Base-by-base conservation (phyloP, 2,888 invertebrate species). In the Caenorhabditis zanzibari region DNA sequence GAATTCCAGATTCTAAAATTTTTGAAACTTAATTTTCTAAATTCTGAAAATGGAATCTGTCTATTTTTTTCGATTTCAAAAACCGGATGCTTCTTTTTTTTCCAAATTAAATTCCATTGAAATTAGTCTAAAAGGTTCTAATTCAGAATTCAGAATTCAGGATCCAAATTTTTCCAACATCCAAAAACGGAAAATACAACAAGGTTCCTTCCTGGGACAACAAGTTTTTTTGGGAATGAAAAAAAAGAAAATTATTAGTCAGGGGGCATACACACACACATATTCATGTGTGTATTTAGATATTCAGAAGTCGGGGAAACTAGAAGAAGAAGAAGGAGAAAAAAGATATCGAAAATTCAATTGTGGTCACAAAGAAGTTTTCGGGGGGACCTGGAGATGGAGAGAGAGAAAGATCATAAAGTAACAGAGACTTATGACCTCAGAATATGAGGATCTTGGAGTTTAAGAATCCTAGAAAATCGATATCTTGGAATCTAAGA, bases 301-400 rank as follows among this genome's bases (percentile, higher is more conserved):
- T 38, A 61, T 61, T 61, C 61, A 61, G 41, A 41, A 38, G 38
- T 38, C 38, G 38, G 12, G 38, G 38, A 12, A 12, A 38, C 2
- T 2, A 12, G 38, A 32, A 32, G 32, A 32, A 32, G 38, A 38
- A 12, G 12, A 9, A 35, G 22, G 24, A 9, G n/a, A 22, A 22
- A 14, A 52, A 41, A 28, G 63, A 41, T 54, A 73, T 73, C 54
- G 49, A 73, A 73, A 73, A 73, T 73, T 73, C 73, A 73, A 73
- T 73, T 73, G 73, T 73, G 38, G 38, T 9, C 72, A 59, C 7
- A 32, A 72, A 49, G 28, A 47, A 28, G 5, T 26, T 54, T 54
- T 54, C 26, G 38, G 38, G 2, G 38, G 49, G 49, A 49, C 49
- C 49, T 49, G 49, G 49, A 10, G 49, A 49, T 5, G 19, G 49